Percentiles rank a stretch among this genome's conserved stretches.
These are phyloP conservation scores for Eustalomyia histrio DNA, from an alignment of 2,888 invertebrate species.

Conservation along the genomic window DNA sequence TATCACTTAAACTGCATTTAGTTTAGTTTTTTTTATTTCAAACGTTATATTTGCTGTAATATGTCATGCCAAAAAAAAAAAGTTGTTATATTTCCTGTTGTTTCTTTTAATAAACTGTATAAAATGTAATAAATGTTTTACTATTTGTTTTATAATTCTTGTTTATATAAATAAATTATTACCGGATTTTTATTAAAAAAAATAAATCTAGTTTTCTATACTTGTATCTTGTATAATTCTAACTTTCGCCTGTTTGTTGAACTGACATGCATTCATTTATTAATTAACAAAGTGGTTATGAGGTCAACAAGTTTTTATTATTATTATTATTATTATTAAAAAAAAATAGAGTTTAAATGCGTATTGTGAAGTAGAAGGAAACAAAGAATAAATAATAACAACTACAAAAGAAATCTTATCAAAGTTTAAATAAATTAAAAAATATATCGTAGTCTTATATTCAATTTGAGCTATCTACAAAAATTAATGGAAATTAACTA, in stretches of 20 bases:
- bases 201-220: constrained; percentile 42
- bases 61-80: constrained; percentile 47
- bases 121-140: constrained; percentile 31
- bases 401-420: constrained; percentile 8
- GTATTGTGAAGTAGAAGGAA: not conserved
- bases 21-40: not conserved
- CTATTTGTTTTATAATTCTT: constrained; percentile 14
- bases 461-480: too few species aligned
- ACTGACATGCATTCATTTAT: constrained; percentile 48
- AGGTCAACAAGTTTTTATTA: constrained; percentile 56
- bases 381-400: not conserved
- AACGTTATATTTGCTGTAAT: constrained; percentile 5
- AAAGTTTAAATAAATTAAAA: not conserved
- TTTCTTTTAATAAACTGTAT: constrained; percentile 19
- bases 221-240: constrained; percentile 32
- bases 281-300: constrained; percentile 59
- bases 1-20: not conserved
- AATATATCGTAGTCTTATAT: not conserved
- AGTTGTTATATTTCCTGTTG: constrained; percentile 58
- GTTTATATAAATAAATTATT: constrained; percentile 42
- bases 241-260: constrained; percentile 56
- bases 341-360: constrained; percentile 12
- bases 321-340: constrained; percentile 15
- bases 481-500: too few species aligned
- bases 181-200: constrained; percentile 37